Percentiles rank a stretch among this genome's conserved stretches.
phyloP scores from a whole-genome alignment of 2,888 invertebrate genomes.

The Orchestes rusci region DNA sequence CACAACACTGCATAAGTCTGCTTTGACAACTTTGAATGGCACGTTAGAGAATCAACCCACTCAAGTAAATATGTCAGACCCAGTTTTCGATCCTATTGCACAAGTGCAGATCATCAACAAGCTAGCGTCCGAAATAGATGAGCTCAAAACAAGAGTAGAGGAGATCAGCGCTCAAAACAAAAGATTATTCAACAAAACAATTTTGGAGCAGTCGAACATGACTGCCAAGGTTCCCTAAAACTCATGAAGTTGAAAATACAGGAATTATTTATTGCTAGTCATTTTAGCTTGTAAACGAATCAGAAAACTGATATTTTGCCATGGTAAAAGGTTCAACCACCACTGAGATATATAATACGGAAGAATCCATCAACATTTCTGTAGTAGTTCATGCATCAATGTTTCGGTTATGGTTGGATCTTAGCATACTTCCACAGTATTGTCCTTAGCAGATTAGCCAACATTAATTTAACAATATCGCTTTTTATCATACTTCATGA shows the following conservation, averaged over 20 bases:
- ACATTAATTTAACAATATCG: no score
- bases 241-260: no score
- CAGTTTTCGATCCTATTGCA: constrained; percentile 27
- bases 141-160: constrained; percentile 37
- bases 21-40: constrained; percentile 9
- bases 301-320: no score
- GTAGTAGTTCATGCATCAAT: no score
- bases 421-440: no score
- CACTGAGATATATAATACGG: no score
- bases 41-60: constrained; percentile 11
- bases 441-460: no score
- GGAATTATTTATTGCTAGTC: constrained; percentile 9
- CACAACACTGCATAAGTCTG: constrained; percentile 11
- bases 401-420: no score
- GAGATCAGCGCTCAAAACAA: constrained; percentile 38
- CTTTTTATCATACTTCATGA: no score
- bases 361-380: no score
- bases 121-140: constrained; percentile 40
- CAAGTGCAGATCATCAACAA: constrained; percentile 39
- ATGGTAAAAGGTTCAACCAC: no score
- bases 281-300: no score
- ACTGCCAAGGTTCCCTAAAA: constrained; percentile 18
- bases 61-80: constrained; percentile 12
- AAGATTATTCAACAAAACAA: constrained; percentile 28
- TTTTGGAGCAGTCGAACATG: constrained; percentile 17